Base-by-base conservation (phyloP, 1,140 invertebrate species). In the Whitmania pigra region DNA sequence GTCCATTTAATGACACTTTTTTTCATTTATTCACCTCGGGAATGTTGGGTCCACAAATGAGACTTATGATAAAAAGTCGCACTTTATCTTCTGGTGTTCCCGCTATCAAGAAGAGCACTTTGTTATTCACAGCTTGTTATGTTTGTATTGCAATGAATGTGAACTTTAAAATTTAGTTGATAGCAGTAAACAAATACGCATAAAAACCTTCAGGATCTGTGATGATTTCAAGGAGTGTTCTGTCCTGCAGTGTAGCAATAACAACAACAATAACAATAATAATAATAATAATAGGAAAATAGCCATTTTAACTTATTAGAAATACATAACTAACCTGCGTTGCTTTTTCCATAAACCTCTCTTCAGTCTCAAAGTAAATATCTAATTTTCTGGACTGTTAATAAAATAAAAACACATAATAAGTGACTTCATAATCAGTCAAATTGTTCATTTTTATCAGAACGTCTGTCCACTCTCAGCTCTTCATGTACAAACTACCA, bases 351-450 rank as follows among this genome's bases (percentile, higher is more conserved):
- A 98, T 92, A 67, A 99, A 89, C 83, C 97, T 98, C 80, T 99
- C 95, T 84, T 99, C 96, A 69, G 93, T 85, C 84, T 99, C 96
- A 81, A 98, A 99, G 76, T 93, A 93, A 2, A 91, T 91, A 81
- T 99, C 96, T 18, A 99, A 82, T 77, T 95, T 88, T 53, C 95
- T 84, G 0, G 87, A 87, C 84, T 94, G 54, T 25, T 73, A 68
- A 71, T 49, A 49, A 36, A 36, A 15, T 13, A 49, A 49, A 49
- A 49, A 11, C 15, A 31, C 29, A 63, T 63, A 25, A 17, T 4
- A 31, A 63, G 22, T 63, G 6, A 36, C 6, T 36, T 36, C 6
- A 36, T 36, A 36, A 36, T 36, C 31, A 36, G 31, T 36, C 6
- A 6, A 36, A 36, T 36, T 36, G 31, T 36, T 36, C 31, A 36